These are phyloP conservation scores for Drosophila tsacasi DNA, from an alignment of 1,140 invertebrate species.

Conservation along the genomic window DNA sequence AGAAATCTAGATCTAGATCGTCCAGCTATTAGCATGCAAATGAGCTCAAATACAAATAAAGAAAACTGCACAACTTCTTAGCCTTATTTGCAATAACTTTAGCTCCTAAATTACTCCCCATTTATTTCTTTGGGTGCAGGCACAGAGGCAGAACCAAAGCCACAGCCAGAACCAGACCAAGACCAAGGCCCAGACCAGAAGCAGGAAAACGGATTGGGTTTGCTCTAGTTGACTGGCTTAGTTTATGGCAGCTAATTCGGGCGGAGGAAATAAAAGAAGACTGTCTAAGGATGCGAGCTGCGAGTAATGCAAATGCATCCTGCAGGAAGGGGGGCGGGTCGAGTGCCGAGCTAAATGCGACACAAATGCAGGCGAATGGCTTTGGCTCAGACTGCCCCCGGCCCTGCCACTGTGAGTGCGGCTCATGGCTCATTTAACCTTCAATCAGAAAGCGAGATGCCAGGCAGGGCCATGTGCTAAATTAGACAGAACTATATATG, in stretches of 20 bases:
- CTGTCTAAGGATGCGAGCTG: constrained; percentile 71
- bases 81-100: not conserved
- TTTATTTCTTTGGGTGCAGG: constrained; percentile 13
- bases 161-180: not conserved
- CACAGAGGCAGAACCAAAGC: not conserved
- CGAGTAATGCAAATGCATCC: constrained; percentile 62
- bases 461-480: constrained; percentile 60
- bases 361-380: constrained; percentile 53
- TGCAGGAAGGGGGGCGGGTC: constrained; percentile 16
- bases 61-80: not conserved
- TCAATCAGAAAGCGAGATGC: constrained; percentile 71
- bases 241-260: constrained; percentile 78
- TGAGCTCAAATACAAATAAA: not conserved
- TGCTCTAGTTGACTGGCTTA: constrained; percentile 56
- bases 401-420: constrained; percentile 12
- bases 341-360: constrained; percentile 36
- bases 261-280: constrained; percentile 75
- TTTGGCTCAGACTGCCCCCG: constrained; percentile 24
- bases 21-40: too few relatives aligned
- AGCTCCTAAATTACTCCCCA: not conserved
- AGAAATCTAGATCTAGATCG: not conserved
- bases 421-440: constrained; percentile 79
- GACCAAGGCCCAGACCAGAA: constrained; percentile 7
- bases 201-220: constrained; percentile 45
- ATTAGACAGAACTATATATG: constrained; percentile 62